Percentiles rank a stretch among this genome's conserved stretches.
phyloP scores from a whole-genome alignment of 2,797 vertebrate species.

The Melanotaenia trifasciata region DNA sequence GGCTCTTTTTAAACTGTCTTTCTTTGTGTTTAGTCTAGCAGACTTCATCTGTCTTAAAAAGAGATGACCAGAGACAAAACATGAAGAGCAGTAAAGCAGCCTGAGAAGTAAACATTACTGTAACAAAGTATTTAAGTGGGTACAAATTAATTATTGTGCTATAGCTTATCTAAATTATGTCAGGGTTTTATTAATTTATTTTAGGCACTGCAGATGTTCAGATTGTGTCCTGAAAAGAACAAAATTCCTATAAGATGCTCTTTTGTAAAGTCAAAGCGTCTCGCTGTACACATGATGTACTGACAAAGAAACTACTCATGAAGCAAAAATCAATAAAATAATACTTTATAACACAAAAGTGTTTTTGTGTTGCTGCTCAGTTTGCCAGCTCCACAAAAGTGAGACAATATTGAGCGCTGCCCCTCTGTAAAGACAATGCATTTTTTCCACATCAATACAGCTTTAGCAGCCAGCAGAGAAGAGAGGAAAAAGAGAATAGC shows the following conservation, averaged over 20 bases:
- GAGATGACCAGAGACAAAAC: slow-evolving; percentile 20
- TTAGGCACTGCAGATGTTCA: not conserved
- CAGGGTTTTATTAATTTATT: not conserved
- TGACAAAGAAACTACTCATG: slow-evolving; percentile 14
- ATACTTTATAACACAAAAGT: slow-evolving; percentile 19
- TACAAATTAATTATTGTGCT: slow-evolving; percentile 10
- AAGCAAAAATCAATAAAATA: slow-evolving; percentile 44
- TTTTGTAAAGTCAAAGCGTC: not conserved
- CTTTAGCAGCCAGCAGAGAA: slow-evolving; percentile 45
- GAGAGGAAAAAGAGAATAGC: slow-evolving; percentile 25
- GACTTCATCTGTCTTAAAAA: slow-evolving; percentile 46
- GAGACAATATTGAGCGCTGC: slow-evolving; percentile 39
- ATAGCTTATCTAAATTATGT: not conserved
- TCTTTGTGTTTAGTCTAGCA: slow-evolving; percentile 70
- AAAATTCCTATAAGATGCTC: slow-evolving; percentile 12
- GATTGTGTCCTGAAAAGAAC: not conserved
- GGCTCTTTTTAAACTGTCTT: slow-evolving; percentile 36
- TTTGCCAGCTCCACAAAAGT: slow-evolving; percentile 24
- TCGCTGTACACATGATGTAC: slow-evolving; percentile 1
- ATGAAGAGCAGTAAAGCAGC: not conserved
- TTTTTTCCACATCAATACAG: slow-evolving; percentile 63
- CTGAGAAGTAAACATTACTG: slow-evolving; percentile 14
- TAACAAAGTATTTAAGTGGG: slow-evolving; percentile 16
- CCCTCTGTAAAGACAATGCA: slow-evolving; percentile 27
- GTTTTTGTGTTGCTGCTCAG: slow-evolving; percentile 27